Conservation (phyloP, 2,797 vertebrate species). For the Avahi laniger region DNA sequence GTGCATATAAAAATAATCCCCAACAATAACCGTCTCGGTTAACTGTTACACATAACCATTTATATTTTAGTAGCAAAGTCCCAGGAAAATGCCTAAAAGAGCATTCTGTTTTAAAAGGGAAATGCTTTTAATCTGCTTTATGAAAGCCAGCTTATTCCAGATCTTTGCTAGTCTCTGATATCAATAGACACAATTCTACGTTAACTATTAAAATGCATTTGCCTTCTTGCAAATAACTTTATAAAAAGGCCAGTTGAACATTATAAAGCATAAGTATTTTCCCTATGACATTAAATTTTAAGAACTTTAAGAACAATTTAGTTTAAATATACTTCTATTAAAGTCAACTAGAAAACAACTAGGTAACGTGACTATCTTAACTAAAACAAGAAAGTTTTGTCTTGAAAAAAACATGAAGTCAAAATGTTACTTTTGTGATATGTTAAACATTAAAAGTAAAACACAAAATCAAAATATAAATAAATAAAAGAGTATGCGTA, state of each 20-base stretch:
- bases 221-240: neutral
- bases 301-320: neutral
- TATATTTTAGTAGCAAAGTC: slow-evolving; percentile 57
- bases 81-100: slow-evolving; percentile 42
- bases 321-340: slow-evolving; percentile 46
- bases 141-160: slow-evolving; percentile 46
- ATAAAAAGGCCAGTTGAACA: slow-evolving; percentile 8
- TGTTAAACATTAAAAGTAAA: neutral
- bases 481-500: neutral
- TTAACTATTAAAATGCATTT: slow-evolving; percentile 37
- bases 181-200: neutral
- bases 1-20: slow-evolving; percentile 35
- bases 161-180: slow-evolving; percentile 24
- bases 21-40: slow-evolving; percentile 40
- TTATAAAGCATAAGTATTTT: neutral
- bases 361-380: neutral
- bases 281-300: neutral
- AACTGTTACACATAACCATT: slow-evolving; percentile 41
- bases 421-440: neutral
- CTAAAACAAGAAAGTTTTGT: slow-evolving; percentile 30
- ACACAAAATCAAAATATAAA: neutral
- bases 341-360: neutral
- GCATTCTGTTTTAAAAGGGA: slow-evolving; percentile 58
- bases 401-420: neutral
- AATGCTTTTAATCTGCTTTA: slow-evolving; percentile 64